Base-by-base conservation (phyloP, 2,113 vertebrate species). In the Spermophilus dauricus region DNA sequence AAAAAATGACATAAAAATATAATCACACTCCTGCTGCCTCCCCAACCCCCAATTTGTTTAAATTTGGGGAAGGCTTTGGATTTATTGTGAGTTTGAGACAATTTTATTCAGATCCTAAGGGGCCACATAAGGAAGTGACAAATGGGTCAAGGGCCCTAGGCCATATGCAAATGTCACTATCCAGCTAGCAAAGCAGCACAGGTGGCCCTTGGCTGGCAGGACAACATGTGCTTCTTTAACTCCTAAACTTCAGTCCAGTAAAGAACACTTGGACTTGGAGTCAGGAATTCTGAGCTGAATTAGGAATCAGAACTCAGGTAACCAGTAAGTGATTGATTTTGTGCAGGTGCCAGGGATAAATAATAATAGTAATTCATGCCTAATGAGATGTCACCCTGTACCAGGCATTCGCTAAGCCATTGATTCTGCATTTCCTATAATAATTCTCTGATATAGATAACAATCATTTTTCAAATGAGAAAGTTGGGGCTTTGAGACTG, bases 131-230 rank as follows among this genome's bases (percentile, higher is more conserved):
- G 30, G 30, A 45, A 48, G 83, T 51, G 56, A 65, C 89, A 65
- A 30, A 17, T 30, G 83, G 26, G 32, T 45, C 8, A 83, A 51
- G 69, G 13, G 67, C 0, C 69, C 3, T 3, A 26, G 4, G 22
- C 14, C 28, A 0, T 58, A 48, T 1, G 12, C 39, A 8, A 9
- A 0, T 72, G 51, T 72, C n/a, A 58, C 42, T 11, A 10, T 17
- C 24, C 30, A 39, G 48, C 45, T 30, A 30, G 30, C 24, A 2
- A 63, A 10, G 58, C 61, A 63, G 61, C 61, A 63, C 9, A 58
- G 5, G 8, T 63, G 24, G 53, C 51, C 48, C 39, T 4, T 22
- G 32, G 67, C 39, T 17, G 13, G 2, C 26, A 48, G 34, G 26
- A 32, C 75, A 26, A 14, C 51, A 26, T 37, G 28, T 20, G 48